Conservation (phyloP, 2,113 vertebrate genomes). For the Hippolais icterina region DNA sequence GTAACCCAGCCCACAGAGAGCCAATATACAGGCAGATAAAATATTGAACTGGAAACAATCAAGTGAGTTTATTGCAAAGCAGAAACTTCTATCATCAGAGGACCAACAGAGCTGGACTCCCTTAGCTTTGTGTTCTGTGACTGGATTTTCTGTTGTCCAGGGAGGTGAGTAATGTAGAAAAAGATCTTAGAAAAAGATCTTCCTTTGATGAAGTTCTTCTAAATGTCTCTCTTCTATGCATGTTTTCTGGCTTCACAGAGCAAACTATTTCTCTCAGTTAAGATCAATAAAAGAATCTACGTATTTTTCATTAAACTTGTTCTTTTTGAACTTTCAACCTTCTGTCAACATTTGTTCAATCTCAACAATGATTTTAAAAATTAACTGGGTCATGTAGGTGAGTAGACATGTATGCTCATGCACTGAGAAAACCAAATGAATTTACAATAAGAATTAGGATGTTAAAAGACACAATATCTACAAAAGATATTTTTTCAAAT, state of each 20-base stretch:
- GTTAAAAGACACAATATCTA: background rate
- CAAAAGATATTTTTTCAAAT: background rate
- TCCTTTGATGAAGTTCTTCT: background rate
- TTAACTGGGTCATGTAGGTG: rapidly evolving
- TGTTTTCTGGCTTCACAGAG: background rate
- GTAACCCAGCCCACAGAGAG: background rate
- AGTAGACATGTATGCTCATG: background rate
- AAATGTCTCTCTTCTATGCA: background rate
- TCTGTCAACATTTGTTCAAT: background rate
- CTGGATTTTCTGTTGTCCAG: background rate
- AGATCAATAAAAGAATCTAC: background rate
- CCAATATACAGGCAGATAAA: background rate
- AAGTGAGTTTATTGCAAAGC: background rate
- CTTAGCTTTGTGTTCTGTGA: background rate
- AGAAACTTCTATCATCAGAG: background rate
- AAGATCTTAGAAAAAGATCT: background rate
- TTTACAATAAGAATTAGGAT: background rate
- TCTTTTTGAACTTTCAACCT: background rate
- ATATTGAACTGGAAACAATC: background rate
- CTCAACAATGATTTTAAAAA: background rate
- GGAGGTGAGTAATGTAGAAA: background rate
- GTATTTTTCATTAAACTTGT: background rate
- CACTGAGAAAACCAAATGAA: background rate
- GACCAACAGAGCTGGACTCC: background rate
- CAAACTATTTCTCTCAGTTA: background rate